These are phyloP conservation scores for Kryptolebias marmoratus DNA, from an alignment of 2,113 vertebrate genomes.

Conservation along the genomic window DNA sequence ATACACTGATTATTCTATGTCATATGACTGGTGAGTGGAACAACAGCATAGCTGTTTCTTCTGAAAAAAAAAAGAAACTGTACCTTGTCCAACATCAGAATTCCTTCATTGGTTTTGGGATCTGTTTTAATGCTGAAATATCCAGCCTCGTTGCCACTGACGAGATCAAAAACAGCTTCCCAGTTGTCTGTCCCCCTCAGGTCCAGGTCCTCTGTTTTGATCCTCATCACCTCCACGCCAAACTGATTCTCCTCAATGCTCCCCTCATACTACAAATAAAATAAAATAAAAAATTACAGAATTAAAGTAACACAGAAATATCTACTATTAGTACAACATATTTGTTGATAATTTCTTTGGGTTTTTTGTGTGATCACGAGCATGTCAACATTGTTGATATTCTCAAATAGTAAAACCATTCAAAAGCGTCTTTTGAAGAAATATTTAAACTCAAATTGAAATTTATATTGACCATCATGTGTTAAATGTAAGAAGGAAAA, in stretches of 20 bases:
- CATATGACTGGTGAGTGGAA: too few relatives aligned
- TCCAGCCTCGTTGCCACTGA: constrained; percentile 89
- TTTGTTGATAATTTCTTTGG: neutral
- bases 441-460: too few relatives aligned
- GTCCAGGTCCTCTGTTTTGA: constrained; percentile 87
- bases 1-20: neutral
- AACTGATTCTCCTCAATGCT: constrained; percentile 87
- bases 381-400: neutral
- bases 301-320: neutral
- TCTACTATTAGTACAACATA: neutral
- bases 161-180: constrained; percentile 84
- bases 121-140: constrained; percentile 89
- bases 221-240: constrained; percentile 85
- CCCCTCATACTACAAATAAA: constrained; percentile 81
- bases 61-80: neutral
- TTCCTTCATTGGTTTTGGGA: constrained; percentile 87
- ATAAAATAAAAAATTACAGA: neutral
- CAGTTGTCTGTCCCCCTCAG: constrained; percentile 85
- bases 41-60: neutral
- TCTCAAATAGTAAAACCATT: neutral
- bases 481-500: constrained; percentile 2
- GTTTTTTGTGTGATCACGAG: neutral
- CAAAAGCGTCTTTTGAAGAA: too few relatives aligned
- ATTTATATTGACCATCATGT: too few relatives aligned
- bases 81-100: constrained; percentile 87